phyloP scores from a whole-genome alignment of 2,113 vertebrate genomes.

The Phrynosoma platyrhinos region DNA sequence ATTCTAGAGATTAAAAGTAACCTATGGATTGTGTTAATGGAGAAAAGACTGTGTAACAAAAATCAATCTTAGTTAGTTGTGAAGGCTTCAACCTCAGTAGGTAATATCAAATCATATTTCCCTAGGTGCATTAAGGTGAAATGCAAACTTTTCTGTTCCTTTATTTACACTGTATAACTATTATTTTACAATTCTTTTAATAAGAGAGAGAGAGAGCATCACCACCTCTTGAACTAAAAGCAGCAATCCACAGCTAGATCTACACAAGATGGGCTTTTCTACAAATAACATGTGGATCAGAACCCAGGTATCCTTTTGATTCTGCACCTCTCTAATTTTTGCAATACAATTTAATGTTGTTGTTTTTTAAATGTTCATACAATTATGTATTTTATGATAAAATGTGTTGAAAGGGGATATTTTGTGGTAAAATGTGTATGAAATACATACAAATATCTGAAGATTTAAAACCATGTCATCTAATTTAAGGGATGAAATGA shows the following conservation, averaged over 20 bases:
- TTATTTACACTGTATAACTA: not conserved
- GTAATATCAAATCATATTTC: slow-evolving; percentile 25
- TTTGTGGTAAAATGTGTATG: no score
- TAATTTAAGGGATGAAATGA: no score
- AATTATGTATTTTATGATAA: no score
- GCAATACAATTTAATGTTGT: no score
- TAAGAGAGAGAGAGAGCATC: not conserved
- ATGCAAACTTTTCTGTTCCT: slow-evolving; percentile 36
- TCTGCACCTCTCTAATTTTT: no score
- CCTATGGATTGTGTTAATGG: slow-evolving; percentile 76
- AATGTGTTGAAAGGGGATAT: no score
- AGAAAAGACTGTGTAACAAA: slow-evolving; percentile 64
- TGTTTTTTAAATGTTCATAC: no score
- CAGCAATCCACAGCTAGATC: not conserved
- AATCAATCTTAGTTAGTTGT: slow-evolving; percentile 58
- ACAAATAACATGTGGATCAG: not conserved
- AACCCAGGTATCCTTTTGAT: no score
- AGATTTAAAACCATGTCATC: no score
- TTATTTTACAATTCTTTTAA: slow-evolving; percentile 11
- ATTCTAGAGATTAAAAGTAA: slow-evolving; percentile 72
- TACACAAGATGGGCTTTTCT: not conserved
- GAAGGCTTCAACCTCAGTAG: slow-evolving; percentile 50
- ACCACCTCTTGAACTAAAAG: not conserved
- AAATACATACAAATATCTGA: no score
- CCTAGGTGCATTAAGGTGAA: slow-evolving; percentile 51